Evolutionary conservation across 2,888 invertebrate genomes (phyloP).

Genomic region (Parnassius smintheus): DNA sequence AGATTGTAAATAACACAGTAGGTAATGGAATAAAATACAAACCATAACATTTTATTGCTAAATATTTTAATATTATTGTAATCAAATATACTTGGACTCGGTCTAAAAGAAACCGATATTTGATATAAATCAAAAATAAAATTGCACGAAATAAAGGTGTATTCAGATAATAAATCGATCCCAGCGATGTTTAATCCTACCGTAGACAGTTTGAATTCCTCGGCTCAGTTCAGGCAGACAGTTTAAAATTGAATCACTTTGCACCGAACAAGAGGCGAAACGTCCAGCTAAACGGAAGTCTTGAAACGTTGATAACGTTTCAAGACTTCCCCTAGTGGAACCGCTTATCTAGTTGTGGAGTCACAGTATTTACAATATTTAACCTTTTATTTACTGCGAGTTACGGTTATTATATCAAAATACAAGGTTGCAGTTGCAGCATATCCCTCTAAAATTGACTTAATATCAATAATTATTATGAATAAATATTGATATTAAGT

Average conservation of each 20-base stretch:
- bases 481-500: too few relatives aligned
- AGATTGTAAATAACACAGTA: too few relatives aligned
- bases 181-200: slow-evolving; percentile 26
- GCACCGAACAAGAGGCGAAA: slow-evolving; percentile 25
- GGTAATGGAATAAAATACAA: too few relatives aligned
- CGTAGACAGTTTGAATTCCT: slow-evolving; percentile 45
- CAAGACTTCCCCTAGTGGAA: slow-evolving; percentile 14
- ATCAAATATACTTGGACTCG: too few relatives aligned
- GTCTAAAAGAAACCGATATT: too few relatives aligned
- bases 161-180: slow-evolving; percentile 18
- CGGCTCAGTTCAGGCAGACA: slow-evolving; percentile 37
- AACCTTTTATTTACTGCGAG: background rate
- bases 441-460: too few relatives aligned
- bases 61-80: too few relatives aligned
- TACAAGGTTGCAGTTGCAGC: too few relatives aligned
- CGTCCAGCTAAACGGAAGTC: slow-evolving; percentile 24
- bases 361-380: background rate
- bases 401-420: too few relatives aligned
- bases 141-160: slow-evolving; percentile 1
- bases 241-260: slow-evolving; percentile 49
- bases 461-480: too few relatives aligned
- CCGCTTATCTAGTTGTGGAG: slow-evolving; percentile 9
- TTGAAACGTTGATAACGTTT: too few relatives aligned
- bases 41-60: too few relatives aligned
- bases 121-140: background rate